These are phyloP conservation scores for Chloebia gouldiae DNA, from an alignment of 2,113 vertebrate species.

Conservation along the genomic window DNA sequence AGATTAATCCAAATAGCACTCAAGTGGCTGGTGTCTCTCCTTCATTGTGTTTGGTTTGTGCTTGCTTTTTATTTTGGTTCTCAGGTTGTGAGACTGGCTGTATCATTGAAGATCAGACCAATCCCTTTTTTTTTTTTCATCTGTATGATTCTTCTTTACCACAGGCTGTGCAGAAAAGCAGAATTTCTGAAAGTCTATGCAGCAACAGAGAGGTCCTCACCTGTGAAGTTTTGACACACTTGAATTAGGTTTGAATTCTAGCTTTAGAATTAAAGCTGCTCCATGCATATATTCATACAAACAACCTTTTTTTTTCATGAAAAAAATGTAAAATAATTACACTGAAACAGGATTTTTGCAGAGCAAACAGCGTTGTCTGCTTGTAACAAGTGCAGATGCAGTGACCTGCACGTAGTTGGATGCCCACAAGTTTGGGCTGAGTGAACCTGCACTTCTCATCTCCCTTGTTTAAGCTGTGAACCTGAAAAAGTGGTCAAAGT, in stretches of 20 bases:
- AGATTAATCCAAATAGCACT: neutral
- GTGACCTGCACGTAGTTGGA: neutral
- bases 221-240: neutral
- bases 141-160: neutral
- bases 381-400: neutral
- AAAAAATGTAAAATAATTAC: neutral
- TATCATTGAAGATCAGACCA: neutral
- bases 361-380: neutral
- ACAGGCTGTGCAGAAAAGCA: neutral
- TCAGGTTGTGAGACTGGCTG: neutral
- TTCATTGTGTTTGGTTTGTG: neutral
- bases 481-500: neutral
- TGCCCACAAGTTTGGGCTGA: neutral
- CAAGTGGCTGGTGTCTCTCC: neutral
- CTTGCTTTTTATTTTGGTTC: neutral
- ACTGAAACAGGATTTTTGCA: neutral
- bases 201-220: neutral
- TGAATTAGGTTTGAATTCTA: neutral
- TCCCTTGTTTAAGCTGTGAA: neutral
- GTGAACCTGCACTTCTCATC: neutral
- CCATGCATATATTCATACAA: neutral
- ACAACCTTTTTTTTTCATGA: neutral
- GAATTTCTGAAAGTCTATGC: neutral
- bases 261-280: neutral
- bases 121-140: neutral